Base-by-base conservation (phyloP, 2,113 vertebrate species). In the Dicaeum eximium region DNA sequence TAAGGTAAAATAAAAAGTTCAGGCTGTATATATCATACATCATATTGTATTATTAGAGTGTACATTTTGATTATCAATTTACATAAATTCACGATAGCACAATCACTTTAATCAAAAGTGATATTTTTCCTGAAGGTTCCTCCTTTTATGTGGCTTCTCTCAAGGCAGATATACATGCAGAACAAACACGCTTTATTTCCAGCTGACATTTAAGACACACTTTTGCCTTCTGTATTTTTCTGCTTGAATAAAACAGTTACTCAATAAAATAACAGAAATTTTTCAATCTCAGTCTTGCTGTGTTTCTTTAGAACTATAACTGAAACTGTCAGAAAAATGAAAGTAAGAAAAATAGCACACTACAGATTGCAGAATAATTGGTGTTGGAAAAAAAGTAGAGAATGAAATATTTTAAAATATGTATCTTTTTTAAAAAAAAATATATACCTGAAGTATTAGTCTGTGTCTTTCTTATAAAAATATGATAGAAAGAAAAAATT, bases 331-430 rank as follows among this genome's bases (percentile, higher is more conserved):
- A 97, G 91, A 92, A 97, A 96, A 90, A 78, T 38, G 51, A 97
- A 95, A 97, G 92, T 92, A 97, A 96, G 94, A 96, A 97, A 97
- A 98, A 97, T 96, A 96, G 77, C 80, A 91, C 21, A 84, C 64
- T 95, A 70, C 37, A 94, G 44, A 97, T 82, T 96, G 95, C 30
- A 56, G 73, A 91, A 91, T 96, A 97, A 97, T 92, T 96, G 86
- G 64, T 88, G 62, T 74, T 80, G 31, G 24, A 60, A 87, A 81
- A 81, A 81, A 84, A 42, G 13, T 61, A 87, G n/a, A n/a, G 66
- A 35, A 88, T 80, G 66, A 94, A 97, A 95, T 95, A 97, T 92
- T 95, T 97, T 85, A 74, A 95, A 97, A 78, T 80, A 89, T 15
- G 23, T 93, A 84, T 21, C 5, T 64, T 73, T 64, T 51, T 64